Percentiles rank a stretch among this genome's conserved stretches.
These are phyloP conservation scores for Cynaeus angustus DNA, from an alignment of 2,888 invertebrate genomes.

Conservation along the genomic window DNA sequence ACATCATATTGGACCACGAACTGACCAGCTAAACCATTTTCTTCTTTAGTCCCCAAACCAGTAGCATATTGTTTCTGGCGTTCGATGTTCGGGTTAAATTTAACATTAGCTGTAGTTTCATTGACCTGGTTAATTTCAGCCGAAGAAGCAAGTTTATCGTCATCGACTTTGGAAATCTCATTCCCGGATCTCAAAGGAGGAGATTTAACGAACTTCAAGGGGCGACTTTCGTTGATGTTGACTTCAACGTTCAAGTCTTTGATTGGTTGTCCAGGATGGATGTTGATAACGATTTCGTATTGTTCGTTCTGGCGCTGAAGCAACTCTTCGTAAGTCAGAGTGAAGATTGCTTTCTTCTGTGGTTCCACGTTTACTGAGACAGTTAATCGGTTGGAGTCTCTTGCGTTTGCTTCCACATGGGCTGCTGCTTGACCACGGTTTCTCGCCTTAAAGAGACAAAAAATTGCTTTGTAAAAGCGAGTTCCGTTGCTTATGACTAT, in stretches of 20 bases:
- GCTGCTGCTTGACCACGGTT: conserved; percentile 76
- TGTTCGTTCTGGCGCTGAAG: conserved; percentile 77
- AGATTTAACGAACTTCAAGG: conserved; percentile 76
- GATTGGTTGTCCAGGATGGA: conserved; percentile 81
- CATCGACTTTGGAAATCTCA: conserved; percentile 74
- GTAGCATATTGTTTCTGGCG: conserved; percentile 73
- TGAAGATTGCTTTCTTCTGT: conserved; percentile 78
- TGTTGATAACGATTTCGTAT: conserved; percentile 81
- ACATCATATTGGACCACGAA: conserved; percentile 82
- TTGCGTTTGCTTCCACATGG: conserved; percentile 77
- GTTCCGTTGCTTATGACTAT: no score
- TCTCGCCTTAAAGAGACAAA: no score
- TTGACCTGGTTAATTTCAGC: conserved; percentile 54
- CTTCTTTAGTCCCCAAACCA: conserved; percentile 60
- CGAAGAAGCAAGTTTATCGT: conserved; percentile 69
- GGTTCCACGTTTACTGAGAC: conserved; percentile 81
- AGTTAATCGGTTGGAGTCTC: conserved; percentile 82
- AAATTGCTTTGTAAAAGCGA: no score
- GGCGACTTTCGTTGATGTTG: conserved; percentile 77
- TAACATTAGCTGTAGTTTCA: conserved; percentile 65
- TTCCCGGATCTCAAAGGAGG: conserved; percentile 80
- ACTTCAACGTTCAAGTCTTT: conserved; percentile 76
- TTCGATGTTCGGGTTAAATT: conserved; percentile 74
- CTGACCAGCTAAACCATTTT: conserved; percentile 76
- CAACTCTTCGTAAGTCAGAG: conserved; percentile 83